A percentile compares a stretch with the other conserved stretches of the same genome.
Conservation (phyloP, 1,140 invertebrate species). For the Heterodera schachtii region DNA sequence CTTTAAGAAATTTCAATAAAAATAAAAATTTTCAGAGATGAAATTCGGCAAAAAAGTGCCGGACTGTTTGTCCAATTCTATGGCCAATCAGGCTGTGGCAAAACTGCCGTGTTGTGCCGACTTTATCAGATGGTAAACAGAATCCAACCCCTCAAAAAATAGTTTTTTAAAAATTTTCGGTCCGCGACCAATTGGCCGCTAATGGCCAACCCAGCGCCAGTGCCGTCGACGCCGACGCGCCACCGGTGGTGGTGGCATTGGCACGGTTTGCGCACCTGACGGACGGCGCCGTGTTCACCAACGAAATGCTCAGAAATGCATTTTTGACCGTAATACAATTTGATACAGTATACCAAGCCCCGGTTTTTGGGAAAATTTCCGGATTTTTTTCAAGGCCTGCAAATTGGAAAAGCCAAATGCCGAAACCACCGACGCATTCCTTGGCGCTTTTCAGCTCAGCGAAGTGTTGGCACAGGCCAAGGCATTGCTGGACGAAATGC, state of each 20-base stretch:
- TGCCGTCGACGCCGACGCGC: too few relatives aligned
- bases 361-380: not conserved
- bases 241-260: conserved; percentile 16
- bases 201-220: not conserved
- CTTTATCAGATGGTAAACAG: conserved; percentile 33
- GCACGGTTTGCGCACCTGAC: conserved; percentile 41
- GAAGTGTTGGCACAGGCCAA: conserved; percentile 45
- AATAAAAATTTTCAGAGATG: not conserved
- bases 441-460: conserved; percentile 43
- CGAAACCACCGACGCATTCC: conserved; percentile 3
- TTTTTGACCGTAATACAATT: conserved; percentile 46
- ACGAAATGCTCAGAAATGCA: conserved; percentile 47
- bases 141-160: not conserved
- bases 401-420: not conserved
- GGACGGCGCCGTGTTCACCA: conserved; percentile 49
- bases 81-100: conserved; percentile 40
- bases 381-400: conserved; percentile 16
- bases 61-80: conserved; percentile 45
- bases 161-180: conserved; percentile 14
- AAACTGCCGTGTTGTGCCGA: conserved; percentile 53
- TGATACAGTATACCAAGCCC: too few relatives aligned
- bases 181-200: not conserved
- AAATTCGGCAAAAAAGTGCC: conserved; percentile 5
- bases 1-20: not conserved
- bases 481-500: conserved; percentile 35